Conservation (phyloP, 53 echinoderm and acorn worm genomes). For the Zoroaster sp. region DNA sequence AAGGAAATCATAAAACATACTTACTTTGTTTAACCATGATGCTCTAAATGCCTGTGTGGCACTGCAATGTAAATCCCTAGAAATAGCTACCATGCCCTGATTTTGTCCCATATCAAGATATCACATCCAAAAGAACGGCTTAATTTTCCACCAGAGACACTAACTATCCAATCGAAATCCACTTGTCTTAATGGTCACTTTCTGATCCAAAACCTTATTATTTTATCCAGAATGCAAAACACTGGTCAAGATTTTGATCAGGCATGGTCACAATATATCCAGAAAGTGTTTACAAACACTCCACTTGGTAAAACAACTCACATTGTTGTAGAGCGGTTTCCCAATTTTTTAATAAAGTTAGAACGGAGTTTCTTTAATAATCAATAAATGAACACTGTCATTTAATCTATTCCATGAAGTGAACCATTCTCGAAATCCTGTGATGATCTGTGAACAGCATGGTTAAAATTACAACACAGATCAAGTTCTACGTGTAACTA, state of each 20-base stretch:
- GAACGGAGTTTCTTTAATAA: background rate
- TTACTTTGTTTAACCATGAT: slow-evolving; percentile 43
- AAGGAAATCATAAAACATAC: background rate
- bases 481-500: too few relatives aligned
- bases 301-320: background rate
- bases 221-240: background rate
- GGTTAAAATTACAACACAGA: too few relatives aligned
- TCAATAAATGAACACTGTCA: too few relatives aligned
- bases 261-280: background rate
- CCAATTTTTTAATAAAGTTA: background rate
- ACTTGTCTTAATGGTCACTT: background rate
- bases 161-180: background rate
- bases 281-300: background rate
- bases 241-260: background rate
- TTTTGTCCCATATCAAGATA: slow-evolving; percentile 28
- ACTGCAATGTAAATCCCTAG: slow-evolving; percentile 2
- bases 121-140: background rate
- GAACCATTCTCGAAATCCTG: too few relatives aligned
- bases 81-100: background rate
- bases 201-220: background rate
- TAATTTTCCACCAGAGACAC: background rate
- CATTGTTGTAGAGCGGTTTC: background rate
- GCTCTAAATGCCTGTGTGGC: background rate
- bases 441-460: too few relatives aligned
- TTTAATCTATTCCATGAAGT: too few relatives aligned